Percentiles rank a stretch among this genome's conserved stretches.
These are phyloP conservation scores for Apaloderma vittatum DNA, from an alignment of 2,113 vertebrate species.

Conservation along the genomic window DNA sequence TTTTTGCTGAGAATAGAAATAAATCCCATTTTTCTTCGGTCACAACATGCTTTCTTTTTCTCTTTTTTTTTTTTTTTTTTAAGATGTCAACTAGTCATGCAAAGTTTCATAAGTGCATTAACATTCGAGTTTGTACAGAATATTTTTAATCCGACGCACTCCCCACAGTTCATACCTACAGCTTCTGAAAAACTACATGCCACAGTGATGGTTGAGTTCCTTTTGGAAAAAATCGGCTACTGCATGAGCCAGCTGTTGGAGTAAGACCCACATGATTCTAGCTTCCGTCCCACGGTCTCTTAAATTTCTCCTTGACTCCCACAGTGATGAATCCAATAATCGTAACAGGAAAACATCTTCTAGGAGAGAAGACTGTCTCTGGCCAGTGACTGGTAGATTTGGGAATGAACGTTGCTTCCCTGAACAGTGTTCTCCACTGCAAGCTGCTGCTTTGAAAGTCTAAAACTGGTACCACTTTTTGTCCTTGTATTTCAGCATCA, in stretches of 20 bases:
- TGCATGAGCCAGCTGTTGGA: conserved; percentile 21
- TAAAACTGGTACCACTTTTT: conserved; percentile 99
- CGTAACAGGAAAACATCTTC: conserved; percentile 67
- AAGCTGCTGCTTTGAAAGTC: conserved; percentile 65
- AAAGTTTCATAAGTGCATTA: conserved; percentile 89
- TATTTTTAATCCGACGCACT: conserved; percentile 75
- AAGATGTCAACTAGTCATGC: conserved; percentile 89
- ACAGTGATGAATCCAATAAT: conserved; percentile 56
- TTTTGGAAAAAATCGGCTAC: conserved; percentile 21
- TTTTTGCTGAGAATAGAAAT: conserved; percentile 81
- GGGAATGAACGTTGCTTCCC: conserved; percentile 79
- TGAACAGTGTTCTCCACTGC: conserved; percentile 70
- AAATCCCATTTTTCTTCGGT: conserved; percentile 82
- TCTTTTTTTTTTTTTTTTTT: conserved; percentile 72
- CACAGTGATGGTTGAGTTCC: conserved; percentile 74
- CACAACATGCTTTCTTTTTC: conserved; percentile 82
- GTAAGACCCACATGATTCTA: conserved; percentile 3
- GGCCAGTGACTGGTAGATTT: conserved; percentile 63
- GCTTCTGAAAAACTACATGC: conserved; percentile 74
- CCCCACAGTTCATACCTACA: conserved; percentile 75
- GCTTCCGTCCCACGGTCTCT: conserved; percentile 7
- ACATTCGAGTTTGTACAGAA: conserved; percentile 85
- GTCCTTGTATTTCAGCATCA: conserved; percentile 99
- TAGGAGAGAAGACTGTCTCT: conserved; percentile 68
- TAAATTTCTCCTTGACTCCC: conserved; percentile 54